Evolutionary conservation across 2,113 vertebrate genomes (phyloP), one percentile per base, ranked within the genome.

Genomic region (Amblyornis subalaris): DNA sequence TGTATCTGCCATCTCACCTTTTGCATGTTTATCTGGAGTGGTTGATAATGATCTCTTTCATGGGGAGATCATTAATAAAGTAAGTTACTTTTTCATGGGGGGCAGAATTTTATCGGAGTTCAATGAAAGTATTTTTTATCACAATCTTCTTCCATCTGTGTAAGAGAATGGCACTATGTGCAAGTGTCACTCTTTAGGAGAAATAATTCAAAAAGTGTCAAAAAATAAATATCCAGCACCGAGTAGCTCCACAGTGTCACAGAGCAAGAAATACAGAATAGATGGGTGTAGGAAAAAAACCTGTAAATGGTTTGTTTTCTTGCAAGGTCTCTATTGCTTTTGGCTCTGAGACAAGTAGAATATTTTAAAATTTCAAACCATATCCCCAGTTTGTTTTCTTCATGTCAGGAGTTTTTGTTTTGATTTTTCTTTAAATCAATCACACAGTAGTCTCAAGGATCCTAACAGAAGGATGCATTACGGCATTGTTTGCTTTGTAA

Each of bases 1-100:
- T 4, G 12, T 87, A 87, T 93, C 78, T 53, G 95, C 95, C 12
- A 26, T 97, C 36, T 96, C 94, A 9, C 97, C 95, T 8, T 97
- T 97, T 71, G 82, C 85, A 9, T 91, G 85, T 53, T 81, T 97
- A 67, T 88, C 94, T 71, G 84, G 82, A 71, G 33, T 85, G 38
- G 51, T n/a, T 10, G 94, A 97, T 44, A 74, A 91, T 0, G 54
- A 96, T 79, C 92, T 97, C 26, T 95, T 95, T 93, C 28, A 85
- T 28, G 35, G 57, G 33, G 23, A 53, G 11, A 47, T 65, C 23
- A 26, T 96, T 40, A 92, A 89, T 88, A 48, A 90, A 89, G 94
- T 97, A 92, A 95, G 93, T 94, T 33, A 21, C 53, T 61, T 81
- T 80, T 91, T 78, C 14, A 54, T 7, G 17, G 20, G 18, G n/a